Base-by-base conservation (phyloP, 2,113 vertebrate species). In the Cololabis saira region DNA sequence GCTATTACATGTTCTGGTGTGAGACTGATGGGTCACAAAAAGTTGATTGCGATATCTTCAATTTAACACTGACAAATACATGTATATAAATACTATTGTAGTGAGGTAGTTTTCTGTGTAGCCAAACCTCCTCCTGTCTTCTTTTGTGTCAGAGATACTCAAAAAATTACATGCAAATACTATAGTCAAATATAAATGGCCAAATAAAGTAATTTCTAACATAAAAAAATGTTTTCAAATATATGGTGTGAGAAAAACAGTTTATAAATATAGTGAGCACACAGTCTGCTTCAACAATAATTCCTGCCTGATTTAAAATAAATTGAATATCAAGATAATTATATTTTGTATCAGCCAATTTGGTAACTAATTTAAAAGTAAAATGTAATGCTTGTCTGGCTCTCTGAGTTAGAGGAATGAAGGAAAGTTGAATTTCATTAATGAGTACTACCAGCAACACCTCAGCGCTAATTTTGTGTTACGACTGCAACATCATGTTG, bases 321-420 rank as follows among this genome's bases (percentile, higher is more conserved):
- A 68, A 77, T 69, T 67, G 10, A 80, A 74, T 74, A 54, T 11
- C 64, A 70, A 65, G 57, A 71, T 58, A 73, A 43, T 67, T 45
- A 22, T 71, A 65, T 67, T 51, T 19, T 30, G 18, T 63, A 33
- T 54, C 61, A 67, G n/a, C 15, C 64, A 64, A 50, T 67, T 69
- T 48, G 62, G 14, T 53, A 37, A 37, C 33, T 9, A 63, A 19
- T 78, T 82, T 40, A 58, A 72, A 80, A 82, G 67, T 67, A 43
- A 71, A 64, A 67, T 43, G 42, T 70, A 51, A 50, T 47, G 40
- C 67, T 80, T 77, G 45, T 66, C n/a, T 37, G 33, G 40, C 27
- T 67, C 37, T 40, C 55, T 61, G 53, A 67, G 45, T 59, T 30
- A 13, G 12, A 71, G 24, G 71, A 51, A 63, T 37, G 11, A 41